These are phyloP conservation scores for Pipistrellus pygmaeus DNA, from an alignment of 2,797 vertebrate genomes.

Conservation along the genomic window DNA sequence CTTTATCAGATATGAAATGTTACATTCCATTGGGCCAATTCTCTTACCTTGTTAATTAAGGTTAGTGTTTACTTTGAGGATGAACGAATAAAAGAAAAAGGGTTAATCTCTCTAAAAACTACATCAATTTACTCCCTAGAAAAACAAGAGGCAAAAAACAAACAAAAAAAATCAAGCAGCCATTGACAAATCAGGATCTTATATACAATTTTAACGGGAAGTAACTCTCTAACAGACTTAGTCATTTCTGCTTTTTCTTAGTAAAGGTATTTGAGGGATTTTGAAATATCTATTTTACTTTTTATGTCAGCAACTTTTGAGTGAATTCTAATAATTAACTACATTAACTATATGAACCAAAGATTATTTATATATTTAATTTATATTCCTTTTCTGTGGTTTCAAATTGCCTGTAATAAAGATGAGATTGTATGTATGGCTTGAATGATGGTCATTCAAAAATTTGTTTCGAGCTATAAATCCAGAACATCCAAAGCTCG, in stretches of 20 bases:
- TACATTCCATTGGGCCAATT: neutral
- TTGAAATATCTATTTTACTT: conserved; percentile 19
- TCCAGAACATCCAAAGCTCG: neutral
- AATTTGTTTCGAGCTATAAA: neutral
- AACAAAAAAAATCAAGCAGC: neutral
- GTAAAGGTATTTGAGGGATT: conserved; percentile 9
- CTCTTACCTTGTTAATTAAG: neutral
- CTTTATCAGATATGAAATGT: neutral
- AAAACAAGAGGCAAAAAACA: neutral
- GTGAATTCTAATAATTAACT: conserved; percentile 18
- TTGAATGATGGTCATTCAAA: conserved; percentile 9
- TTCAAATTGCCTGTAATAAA: neutral
- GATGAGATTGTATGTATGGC: neutral
- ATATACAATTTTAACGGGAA: neutral
- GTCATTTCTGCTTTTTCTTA: conserved; percentile 11
- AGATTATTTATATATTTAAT: conserved; percentile 3
- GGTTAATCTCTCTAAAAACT: neutral
- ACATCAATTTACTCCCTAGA: neutral
- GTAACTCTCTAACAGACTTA: neutral
- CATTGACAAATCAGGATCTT: neutral
- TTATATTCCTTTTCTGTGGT: neutral
- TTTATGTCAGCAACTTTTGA: neutral
- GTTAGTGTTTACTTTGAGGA: neutral
- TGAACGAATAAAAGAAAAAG: conserved; percentile 11
- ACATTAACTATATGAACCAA: neutral